These are phyloP conservation scores for Ondatra zibethicus DNA, from an alignment of 2,113 vertebrate genomes.

Conservation along the genomic window DNA sequence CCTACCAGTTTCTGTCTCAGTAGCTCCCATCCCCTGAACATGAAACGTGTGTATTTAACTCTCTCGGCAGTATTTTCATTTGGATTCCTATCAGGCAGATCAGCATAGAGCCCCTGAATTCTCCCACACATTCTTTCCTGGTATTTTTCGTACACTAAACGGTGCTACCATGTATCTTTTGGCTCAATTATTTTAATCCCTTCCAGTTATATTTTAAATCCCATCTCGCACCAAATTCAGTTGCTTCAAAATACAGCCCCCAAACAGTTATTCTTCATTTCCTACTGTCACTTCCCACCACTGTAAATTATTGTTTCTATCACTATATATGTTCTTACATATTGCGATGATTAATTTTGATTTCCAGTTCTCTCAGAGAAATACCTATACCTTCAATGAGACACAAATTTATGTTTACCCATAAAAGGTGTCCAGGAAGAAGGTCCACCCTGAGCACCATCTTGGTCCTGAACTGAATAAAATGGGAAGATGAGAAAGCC, in stretches of 20 bases:
- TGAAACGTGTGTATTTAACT: neutral
- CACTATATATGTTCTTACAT: neutral
- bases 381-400: neutral
- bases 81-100: neutral
- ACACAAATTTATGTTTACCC: neutral
- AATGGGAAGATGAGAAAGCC: neutral
- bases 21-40: neutral
- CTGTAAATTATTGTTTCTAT: neutral
- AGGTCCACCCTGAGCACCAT: neutral
- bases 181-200: neutral
- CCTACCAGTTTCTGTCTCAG: neutral
- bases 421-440: neutral
- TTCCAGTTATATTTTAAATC: neutral
- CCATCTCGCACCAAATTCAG: neutral
- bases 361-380: neutral
- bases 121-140: neutral
- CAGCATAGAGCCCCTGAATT: neutral
- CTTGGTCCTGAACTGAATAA: neutral
- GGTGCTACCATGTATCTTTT: too few species aligned
- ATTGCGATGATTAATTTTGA: neutral
- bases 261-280: neutral
- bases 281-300: too few species aligned
- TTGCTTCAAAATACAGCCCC: neutral
- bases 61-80: neutral
- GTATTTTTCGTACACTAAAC: neutral